These are phyloP conservation scores for Gallinago paraguaiae DNA, from an alignment of 2,113 vertebrate genomes.

Conservation along the genomic window DNA sequence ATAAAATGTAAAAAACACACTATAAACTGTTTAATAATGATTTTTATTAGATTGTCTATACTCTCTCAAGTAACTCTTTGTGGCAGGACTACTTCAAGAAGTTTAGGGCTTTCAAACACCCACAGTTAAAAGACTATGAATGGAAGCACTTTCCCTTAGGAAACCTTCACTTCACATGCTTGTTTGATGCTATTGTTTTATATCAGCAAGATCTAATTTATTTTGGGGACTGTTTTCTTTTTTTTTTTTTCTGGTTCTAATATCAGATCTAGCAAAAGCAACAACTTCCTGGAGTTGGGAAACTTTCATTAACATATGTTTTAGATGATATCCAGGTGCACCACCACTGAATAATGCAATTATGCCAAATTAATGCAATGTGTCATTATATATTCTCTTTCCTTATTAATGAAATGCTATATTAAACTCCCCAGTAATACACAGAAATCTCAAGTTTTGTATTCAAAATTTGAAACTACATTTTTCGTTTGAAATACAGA, in stretches of 20 bases:
- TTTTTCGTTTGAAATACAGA: neutral
- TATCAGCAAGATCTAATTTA: neutral
- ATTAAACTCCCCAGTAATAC: neutral
- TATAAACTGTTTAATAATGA: neutral
- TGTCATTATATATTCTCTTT: neutral
- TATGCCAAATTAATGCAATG: slow-evolving; percentile 7
- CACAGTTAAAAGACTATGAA: neutral
- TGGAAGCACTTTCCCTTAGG: neutral
- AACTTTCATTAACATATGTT: neutral
- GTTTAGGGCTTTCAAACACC: neutral
- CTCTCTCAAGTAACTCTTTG: neutral
- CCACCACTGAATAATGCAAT: neutral
- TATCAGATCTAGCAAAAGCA: neutral
- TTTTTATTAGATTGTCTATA: neutral
- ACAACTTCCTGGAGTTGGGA: neutral
- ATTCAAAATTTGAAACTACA: slow-evolving; percentile 3
- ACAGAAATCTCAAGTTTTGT: neutral
- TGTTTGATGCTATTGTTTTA: neutral
- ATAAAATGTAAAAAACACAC: neutral
- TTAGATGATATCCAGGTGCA: neutral
- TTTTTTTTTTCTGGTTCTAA: neutral
- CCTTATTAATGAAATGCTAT: slow-evolving; percentile 34
- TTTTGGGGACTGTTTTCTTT: neutral
- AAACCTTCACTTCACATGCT: neutral
- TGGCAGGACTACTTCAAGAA: neutral